Base-by-base conservation (phyloP, 1,140 invertebrate species). In the Diachasmimorpha longicaudata region DNA sequence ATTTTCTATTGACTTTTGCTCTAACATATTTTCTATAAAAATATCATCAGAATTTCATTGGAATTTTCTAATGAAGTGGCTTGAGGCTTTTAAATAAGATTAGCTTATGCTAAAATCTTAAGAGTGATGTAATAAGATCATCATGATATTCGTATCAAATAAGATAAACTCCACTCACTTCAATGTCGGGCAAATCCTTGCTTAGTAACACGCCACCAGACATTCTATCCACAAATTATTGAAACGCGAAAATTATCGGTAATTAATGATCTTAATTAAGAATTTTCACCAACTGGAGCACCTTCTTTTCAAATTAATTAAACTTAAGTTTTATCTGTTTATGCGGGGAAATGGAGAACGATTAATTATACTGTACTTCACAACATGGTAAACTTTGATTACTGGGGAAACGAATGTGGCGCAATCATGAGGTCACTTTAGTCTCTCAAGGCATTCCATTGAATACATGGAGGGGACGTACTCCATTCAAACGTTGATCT, bases 161-260 rank as follows among this genome's bases (percentile, higher is more conserved):
- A 1, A 55, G 21, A 55, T 58, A 66, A 37, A 70, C 52, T 52
- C 23, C 25, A 89, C 89, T 90, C 82, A 93, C 93, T 90, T 94
- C 93, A 76, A 94, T 93, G 84, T 94, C 93, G 21, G 92, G 91
- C 39, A 93, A 79, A 79, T 94, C 93, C 84, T 90, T 91, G 82
- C 92, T 93, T 39, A 93, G 52, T 4, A 80, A 44, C 19, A 46
- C 52, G 68, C 25, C 14, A 4, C 55, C 42, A 58, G 77, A 73
- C 72, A 75, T 75, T 76, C 0, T 63, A 58, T 8, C 25, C 19
- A 37, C n/a, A 13, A 36, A 58, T 58, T 63, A 4, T n/a, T 39
- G 0, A 72, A 39, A 37, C 16, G 46, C 10, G 11, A 25, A 73
- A 23, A 69, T 31, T 6, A 31, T 48, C 16, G 10, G n/a, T 16